These are phyloP conservation scores for Hydropsyche betteni DNA, from an alignment of 2,888 invertebrate species.

Conservation along the genomic window DNA sequence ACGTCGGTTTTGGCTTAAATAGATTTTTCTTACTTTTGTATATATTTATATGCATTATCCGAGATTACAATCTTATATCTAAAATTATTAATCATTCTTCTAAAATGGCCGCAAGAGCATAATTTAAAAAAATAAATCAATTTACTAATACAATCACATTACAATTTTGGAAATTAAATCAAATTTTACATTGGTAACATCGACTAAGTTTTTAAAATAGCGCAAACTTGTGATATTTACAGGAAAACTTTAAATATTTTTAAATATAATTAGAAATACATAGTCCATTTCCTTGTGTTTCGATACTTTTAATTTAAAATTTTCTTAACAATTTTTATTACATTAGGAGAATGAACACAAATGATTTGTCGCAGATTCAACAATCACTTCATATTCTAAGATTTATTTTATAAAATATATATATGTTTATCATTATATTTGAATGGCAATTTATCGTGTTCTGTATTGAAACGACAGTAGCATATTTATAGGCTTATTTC, in stretches of 20 bases:
- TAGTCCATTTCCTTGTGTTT: constrained; percentile 31
- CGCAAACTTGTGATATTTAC: constrained; percentile 25
- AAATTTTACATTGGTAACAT: constrained; percentile 25
- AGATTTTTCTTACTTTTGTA: not conserved
- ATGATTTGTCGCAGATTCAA: constrained; percentile 31
- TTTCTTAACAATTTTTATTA: constrained; percentile 22
- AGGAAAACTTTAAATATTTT: not conserved
- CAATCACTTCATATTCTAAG: constrained; percentile 28
- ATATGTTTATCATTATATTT: not conserved
- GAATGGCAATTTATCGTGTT: no score
- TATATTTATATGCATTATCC: not conserved
- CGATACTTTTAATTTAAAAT: not conserved
- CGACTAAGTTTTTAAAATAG: constrained; percentile 18
- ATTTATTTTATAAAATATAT: constrained; percentile 16
- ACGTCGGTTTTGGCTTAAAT: constrained; percentile 17
- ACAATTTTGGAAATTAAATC: constrained; percentile 19
- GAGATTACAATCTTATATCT: constrained; percentile 9
- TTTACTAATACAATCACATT: constrained; percentile 38
- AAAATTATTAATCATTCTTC: constrained; percentile 23
- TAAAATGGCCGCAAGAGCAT: constrained; percentile 36
- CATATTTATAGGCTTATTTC: no score
- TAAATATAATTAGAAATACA: constrained; percentile 1
- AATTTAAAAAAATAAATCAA: constrained; percentile 37
- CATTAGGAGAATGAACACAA: constrained; percentile 33
- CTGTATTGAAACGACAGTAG: no score